A percentile compares a stretch with the other conserved stretches of the same genome.
Conservation (phyloP, 2,888 invertebrate species). For the Diachrysia chrysitis region DNA sequence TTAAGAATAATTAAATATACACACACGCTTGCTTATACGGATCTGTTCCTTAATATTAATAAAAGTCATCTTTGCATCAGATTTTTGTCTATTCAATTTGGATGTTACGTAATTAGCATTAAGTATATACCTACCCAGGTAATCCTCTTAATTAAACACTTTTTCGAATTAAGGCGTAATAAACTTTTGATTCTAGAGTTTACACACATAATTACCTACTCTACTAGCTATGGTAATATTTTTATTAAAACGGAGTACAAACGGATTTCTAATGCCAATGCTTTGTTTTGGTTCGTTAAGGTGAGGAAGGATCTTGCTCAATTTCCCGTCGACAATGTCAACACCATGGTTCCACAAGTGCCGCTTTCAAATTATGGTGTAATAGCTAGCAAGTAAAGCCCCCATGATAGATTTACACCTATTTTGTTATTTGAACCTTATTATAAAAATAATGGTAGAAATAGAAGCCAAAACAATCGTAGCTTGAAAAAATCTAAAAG, state of each 20-base stretch:
- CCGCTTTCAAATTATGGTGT: slow-evolving; percentile 1
- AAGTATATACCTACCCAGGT: too few relatives aligned
- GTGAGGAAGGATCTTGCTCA: not conserved
- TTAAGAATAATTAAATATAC: not conserved
- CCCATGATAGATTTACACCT: not conserved
- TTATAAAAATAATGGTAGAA: too few relatives aligned
- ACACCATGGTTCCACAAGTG: not conserved
- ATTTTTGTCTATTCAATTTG: too few relatives aligned
- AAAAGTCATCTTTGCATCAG: too few relatives aligned
- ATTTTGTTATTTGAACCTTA: not conserved
- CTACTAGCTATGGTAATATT: too few relatives aligned
- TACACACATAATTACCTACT: not conserved
- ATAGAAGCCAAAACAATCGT: too few relatives aligned
- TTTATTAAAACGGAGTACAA: too few relatives aligned
- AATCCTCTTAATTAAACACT: too few relatives aligned
- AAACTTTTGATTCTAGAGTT: not conserved
- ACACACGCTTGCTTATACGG: not conserved
- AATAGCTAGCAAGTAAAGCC: not conserved
- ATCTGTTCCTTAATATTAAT: too few relatives aligned
- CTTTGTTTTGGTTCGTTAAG: not conserved
- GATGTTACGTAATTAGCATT: too few relatives aligned
- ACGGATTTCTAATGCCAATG: not conserved
- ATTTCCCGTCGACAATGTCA: slow-evolving; percentile 4
- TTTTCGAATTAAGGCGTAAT: too few relatives aligned
- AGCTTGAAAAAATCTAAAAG: too few relatives aligned